Evolutionary conservation across 2,113 vertebrate genomes (phyloP), one percentile per base, ranked within the genome.

Genomic region (Elephas maximus): DNA sequence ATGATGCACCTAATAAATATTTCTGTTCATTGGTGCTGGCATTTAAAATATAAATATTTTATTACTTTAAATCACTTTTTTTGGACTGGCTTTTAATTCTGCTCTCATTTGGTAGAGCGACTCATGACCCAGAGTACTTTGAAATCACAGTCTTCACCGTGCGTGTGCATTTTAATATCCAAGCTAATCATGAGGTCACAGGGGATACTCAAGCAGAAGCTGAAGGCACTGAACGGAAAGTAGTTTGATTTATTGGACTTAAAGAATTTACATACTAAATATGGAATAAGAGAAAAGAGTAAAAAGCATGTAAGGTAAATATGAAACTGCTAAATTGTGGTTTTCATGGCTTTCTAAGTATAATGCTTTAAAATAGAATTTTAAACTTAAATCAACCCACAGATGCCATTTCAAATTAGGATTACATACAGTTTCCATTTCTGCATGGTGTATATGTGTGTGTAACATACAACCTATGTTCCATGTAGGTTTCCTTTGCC

Each of bases 21-120:
- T 96, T 91, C 96, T 98, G 71, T 93, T 98, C 93, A 95, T 97
- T 96, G 91, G 23, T 92, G 24, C 33, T 80, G 87, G 65, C 95
- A 76, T 97, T 98, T 97, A 95, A 93, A 94, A 2, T 96, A 96
- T 98, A 95, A 97, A 94, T 97, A 98, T 98, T 98, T 97, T 93
- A 98, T 97, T 88, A 85, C 53, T 82, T 82, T 83, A 87, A 91
- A 79, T 98, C 91, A 91, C 87, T 94, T 97, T 97, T 48, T 95
- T 6, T 23, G 37, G 51, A 97, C 78, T 95, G 79, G 69, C 91
- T 98, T 98, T 98, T 95, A 98, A 96, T 94, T 98, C 82, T 90
- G 1, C 85, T 97, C 96, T 92, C 95, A 93, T 90, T 98, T 93
- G 71, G 93, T 86, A 88, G 93, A 98, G 78, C 91, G 95, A 81